These are phyloP conservation scores for Dryococelus australis DNA, from an alignment of 2,888 invertebrate genomes.

Conservation along the genomic window DNA sequence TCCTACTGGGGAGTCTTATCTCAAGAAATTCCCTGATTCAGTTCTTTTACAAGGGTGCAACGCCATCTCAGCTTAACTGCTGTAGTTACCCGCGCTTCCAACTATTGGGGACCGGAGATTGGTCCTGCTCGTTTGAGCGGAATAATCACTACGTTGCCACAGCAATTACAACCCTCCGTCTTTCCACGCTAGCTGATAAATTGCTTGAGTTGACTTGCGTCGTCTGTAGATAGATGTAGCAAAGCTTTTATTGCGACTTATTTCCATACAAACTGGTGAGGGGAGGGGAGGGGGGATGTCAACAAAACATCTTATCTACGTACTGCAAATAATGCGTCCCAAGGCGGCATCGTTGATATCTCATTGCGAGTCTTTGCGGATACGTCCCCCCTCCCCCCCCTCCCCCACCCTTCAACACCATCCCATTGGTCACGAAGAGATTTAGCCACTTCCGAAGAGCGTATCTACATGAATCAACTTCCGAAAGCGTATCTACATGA, in stretches of 20 bases:
- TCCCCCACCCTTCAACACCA: too few relatives aligned
- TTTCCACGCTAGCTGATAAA: not conserved
- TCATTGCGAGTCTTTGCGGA: not conserved
- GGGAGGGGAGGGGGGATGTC: too few relatives aligned
- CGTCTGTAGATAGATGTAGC: not conserved
- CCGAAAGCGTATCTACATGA: too few relatives aligned
- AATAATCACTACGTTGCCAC: slow-evolving; percentile 5
- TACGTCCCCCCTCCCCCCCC: not conserved
- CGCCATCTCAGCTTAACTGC: not conserved
- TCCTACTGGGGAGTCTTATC: not conserved
- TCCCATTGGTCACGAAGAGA: too few relatives aligned
- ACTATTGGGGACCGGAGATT: not conserved
- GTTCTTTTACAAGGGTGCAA: not conserved
- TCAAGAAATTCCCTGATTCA: not conserved
- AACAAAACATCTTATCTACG: not conserved
- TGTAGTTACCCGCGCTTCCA: not conserved
- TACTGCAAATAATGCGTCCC: not conserved
- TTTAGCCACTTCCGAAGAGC: not conserved
- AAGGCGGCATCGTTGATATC: not conserved
- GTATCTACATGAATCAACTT: not conserved
- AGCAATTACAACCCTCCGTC: not conserved
- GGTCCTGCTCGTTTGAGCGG: slow-evolving; percentile 17
- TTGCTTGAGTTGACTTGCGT: not conserved
- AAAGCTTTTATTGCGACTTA: not conserved
- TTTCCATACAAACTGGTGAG: not conserved